Evolutionary conservation across 2,113 vertebrate species (phyloP), one percentile per base, ranked within the genome.

Genomic region (Brevimyrus niger): DNA sequence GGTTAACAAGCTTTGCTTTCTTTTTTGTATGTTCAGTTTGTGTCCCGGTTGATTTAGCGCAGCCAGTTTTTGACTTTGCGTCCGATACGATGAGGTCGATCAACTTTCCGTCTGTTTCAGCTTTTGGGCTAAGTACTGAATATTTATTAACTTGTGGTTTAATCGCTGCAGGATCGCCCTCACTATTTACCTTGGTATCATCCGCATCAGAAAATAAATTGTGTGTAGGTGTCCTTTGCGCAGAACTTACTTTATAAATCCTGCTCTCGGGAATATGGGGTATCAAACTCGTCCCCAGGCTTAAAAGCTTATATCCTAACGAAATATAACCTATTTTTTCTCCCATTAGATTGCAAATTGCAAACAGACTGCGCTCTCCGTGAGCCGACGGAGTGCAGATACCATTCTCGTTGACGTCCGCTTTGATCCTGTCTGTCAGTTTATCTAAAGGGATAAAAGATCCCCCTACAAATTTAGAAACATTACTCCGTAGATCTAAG

Each of bases 271-370:
- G 87, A 15, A 94, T 86, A 13, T 94, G 94, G 4, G 93, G 92
- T 88, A 94, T 90, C 80, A 94, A 89, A 91, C 90, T 91, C 15
- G 61, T 90, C 13, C 96, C 96, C 53, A 98, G 90, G 88, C 94
- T 94, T 13, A 91, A 91, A 47, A 98, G 93, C 87, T 97, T 96
- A 91, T 96, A 98, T 89, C 93, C 92, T 44, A 98, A 88, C 0
- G 93, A 91, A 51, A 98, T 90, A 0, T 94, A 93, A 27, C 97
- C 98, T 10, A 96, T 91, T 0, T 51, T 92, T 38, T 93, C 92
- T 2, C 96, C 97, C 0, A 89, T 93, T 0, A 94, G 85, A 92
- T 96, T 94, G 48, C 87, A 93, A 42, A 98, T 7, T 0, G 86
- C 73, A 55, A 95, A 94, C 8, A 89, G 21, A 0, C 94, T 94